A percentile compares a stretch with the other conserved stretches of the same genome.
phyloP scores from a whole-genome alignment of 2,888 invertebrate genomes.

The Halictus ligatus region DNA sequence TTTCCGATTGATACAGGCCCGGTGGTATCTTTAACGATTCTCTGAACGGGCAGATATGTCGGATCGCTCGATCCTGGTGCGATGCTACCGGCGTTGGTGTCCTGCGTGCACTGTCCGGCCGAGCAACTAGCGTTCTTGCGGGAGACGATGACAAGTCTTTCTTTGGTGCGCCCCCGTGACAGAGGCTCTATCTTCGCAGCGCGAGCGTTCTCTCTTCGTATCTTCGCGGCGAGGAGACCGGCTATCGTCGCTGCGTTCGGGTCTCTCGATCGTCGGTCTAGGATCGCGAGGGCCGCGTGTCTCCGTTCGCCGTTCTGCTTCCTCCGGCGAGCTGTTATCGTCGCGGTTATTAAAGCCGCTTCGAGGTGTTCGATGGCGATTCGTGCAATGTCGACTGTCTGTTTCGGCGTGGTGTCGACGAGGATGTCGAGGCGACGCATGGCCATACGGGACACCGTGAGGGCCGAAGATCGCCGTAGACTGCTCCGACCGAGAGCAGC shows the following conservation, averaged over 20 bases:
- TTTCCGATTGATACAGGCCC: not conserved
- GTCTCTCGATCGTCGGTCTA: conserved; percentile 14
- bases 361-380: conserved; percentile 15
- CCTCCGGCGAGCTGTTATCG: not conserved
- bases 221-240: not conserved
- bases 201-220: not conserved
- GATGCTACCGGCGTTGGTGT: not conserved
- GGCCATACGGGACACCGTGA: conserved; percentile 75
- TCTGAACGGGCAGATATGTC: not conserved
- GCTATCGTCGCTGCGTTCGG: not conserved
- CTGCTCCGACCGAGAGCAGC: conserved; percentile 65
- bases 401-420: conserved; percentile 35
- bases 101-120: conserved; percentile 13
- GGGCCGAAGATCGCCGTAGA: conserved; percentile 71
- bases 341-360: conserved; percentile 5
- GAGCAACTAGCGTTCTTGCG: not conserved
- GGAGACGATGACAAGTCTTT: not conserved
- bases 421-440: conserved; percentile 70
- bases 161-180: not conserved
- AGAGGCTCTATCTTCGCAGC: not conserved
- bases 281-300: not conserved
- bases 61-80: not conserved
- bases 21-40: not conserved
- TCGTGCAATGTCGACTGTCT: conserved; percentile 32
- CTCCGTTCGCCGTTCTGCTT: conserved; percentile 1